These are phyloP conservation scores for Anthopleura sola DNA, from an alignment of 64 coral and sea anemone genomes.

Conservation along the genomic window DNA sequence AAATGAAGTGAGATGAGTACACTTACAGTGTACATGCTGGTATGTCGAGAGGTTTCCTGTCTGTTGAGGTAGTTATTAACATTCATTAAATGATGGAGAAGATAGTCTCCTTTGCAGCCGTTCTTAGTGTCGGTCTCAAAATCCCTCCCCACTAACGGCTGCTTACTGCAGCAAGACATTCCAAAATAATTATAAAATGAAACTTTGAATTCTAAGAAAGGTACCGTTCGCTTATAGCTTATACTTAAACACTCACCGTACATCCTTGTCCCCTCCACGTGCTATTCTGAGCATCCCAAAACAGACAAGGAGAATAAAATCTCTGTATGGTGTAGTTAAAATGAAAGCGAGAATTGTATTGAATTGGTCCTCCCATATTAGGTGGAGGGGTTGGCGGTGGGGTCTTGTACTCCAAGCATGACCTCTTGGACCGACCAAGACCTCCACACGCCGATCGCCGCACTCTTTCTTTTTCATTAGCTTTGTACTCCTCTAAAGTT, in stretches of 20 bases:
- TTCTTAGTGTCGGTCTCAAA: too few species aligned
- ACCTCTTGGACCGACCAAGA: conserved; percentile 27
- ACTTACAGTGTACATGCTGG: neutral
- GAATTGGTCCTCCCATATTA: neutral
- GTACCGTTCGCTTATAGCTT: too few species aligned
- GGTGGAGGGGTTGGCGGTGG: conserved; percentile 41
- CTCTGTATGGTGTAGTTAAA: conserved; percentile 66
- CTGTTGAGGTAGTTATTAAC: neutral
- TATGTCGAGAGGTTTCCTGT: neutral
- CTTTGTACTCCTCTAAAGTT: neutral
- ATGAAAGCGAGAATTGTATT: conserved; percentile 36
- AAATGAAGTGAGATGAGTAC: conserved; percentile 22
- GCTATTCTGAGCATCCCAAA: conserved; percentile 49
- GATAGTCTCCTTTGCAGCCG: too few species aligned
- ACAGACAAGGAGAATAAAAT: conserved; percentile 68
- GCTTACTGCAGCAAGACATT: too few species aligned
- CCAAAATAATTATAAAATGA: too few species aligned
- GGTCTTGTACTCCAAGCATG: conserved; percentile 60
- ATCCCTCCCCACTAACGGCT: too few species aligned
- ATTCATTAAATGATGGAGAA: too few species aligned
- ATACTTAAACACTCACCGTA: conserved; percentile 31
- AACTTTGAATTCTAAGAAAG: too few species aligned
- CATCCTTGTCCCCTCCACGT: conserved; percentile 59
- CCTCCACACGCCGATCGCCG: conserved; percentile 41
- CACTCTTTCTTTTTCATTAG: neutral